Conservation (phyloP, 2,888 invertebrate genomes). For the Cheiracanthium punctorium region DNA sequence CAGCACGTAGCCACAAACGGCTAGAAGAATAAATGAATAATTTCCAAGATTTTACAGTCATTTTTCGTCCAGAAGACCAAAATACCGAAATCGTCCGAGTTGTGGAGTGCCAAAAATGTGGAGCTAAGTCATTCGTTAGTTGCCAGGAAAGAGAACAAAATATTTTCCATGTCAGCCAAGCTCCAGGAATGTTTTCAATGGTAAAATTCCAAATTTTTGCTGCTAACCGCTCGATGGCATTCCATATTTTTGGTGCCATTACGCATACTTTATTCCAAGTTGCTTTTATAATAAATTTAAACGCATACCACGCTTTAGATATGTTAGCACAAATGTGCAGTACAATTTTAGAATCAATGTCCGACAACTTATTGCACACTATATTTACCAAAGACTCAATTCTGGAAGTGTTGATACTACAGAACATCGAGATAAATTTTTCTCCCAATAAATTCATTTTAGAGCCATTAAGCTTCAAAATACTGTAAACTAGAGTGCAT, state of each 20-base stretch:
- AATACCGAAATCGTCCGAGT: not conserved
- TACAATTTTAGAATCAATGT: not conserved
- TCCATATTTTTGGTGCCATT: constrained; percentile 9
- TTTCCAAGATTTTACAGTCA: constrained; percentile 17
- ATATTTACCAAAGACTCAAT: too few relatives aligned
- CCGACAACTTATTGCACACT: not conserved
- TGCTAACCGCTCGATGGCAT: not conserved
- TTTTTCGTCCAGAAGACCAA: constrained; percentile 4
- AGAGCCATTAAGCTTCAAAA: too few relatives aligned
- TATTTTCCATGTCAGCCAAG: constrained; percentile 26
- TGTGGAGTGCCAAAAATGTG: constrained; percentile 13
- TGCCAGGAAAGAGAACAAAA: constrained; percentile 11
- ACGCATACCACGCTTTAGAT: constrained; percentile 24
- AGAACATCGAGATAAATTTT: too few relatives aligned
- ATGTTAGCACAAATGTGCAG: not conserved
- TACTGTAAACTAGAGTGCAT: too few relatives aligned
- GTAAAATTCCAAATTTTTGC: not conserved
- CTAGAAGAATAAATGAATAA: not conserved
- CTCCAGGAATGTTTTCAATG: constrained; percentile 16
- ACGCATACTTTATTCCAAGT: constrained; percentile 23
- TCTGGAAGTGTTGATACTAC: too few relatives aligned
- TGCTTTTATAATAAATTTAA: not conserved
- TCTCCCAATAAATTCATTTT: too few relatives aligned
- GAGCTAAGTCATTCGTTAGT: not conserved
- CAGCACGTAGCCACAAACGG: constrained; percentile 12